phyloP scores from a whole-genome alignment of 2,888 invertebrate species.

The Schizaphis graminum region DNA sequence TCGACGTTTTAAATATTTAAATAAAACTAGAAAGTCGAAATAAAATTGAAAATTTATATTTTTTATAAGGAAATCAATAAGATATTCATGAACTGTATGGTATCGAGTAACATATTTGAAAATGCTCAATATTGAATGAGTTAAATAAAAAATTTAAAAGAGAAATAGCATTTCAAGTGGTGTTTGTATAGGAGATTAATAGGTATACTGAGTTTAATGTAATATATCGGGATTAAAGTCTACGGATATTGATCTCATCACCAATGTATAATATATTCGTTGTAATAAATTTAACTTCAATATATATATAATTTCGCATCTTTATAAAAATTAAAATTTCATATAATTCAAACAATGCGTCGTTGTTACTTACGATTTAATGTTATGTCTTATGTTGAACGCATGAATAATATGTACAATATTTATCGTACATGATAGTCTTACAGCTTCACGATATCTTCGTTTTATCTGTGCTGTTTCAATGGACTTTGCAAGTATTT shows the following conservation, averaged over 20 bases:
- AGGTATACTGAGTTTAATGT: background rate
- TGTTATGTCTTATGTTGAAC: background rate
- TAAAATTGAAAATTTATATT: background rate
- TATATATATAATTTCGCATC: background rate
- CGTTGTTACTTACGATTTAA: background rate
- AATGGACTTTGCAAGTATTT: background rate
- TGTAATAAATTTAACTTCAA: background rate
- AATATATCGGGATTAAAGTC: background rate
- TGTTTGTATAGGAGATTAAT: background rate
- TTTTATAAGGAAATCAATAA: background rate
- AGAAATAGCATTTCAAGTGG: background rate
- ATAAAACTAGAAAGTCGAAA: background rate
- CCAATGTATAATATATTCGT: background rate
- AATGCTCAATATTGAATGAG: background rate
- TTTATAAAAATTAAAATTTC: background rate
- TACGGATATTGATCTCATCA: background rate
- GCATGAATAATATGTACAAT: background rate
- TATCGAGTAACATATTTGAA: background rate
- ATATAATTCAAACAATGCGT: background rate
- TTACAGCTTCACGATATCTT: background rate
- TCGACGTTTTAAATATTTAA: background rate
- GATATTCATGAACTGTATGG: background rate
- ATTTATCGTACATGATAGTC: background rate
- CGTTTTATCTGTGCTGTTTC: background rate
- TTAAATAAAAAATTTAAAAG: background rate